Percentiles rank a stretch among this genome's conserved stretches.
These are phyloP conservation scores for Ahaetulla prasina DNA, from an alignment of 2,113 vertebrate species.

Conservation along the genomic window DNA sequence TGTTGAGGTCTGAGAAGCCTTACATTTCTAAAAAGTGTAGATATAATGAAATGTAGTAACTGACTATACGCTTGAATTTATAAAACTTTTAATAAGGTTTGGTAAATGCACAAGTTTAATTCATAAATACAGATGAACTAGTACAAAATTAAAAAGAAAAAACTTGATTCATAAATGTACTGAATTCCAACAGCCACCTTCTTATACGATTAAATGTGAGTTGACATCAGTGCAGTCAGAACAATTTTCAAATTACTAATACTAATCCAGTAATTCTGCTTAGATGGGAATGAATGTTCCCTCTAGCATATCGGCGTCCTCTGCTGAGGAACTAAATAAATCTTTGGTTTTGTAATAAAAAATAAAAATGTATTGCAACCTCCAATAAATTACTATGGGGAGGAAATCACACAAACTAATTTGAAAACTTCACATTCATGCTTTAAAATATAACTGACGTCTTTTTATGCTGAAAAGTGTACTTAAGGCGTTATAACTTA, in stretches of 20 bases:
- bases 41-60: conserved; percentile 30
- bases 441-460: conserved; percentile 17
- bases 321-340: conserved; percentile 16
- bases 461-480: not conserved
- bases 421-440: conserved; percentile 25
- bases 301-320: conserved; percentile 19
- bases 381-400: conserved; percentile 22
- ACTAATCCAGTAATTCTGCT: not conserved
- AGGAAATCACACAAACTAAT: conserved; percentile 22
- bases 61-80: conserved; percentile 35
- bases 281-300: not conserved
- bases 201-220: conserved; percentile 15
- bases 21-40: not conserved
- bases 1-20: not conserved
- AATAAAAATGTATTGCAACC: conserved; percentile 28
- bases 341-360: conserved; percentile 61
- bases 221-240: conserved; percentile 32
- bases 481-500: conserved; percentile 4
- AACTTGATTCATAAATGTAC: conserved; percentile 42
- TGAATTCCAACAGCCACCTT: conserved; percentile 34
- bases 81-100: conserved; percentile 53
- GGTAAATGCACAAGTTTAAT: conserved; percentile 48
- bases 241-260: conserved; percentile 35
- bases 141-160: conserved; percentile 29
- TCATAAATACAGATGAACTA: conserved; percentile 51